Evolutionary conservation across 2,888 invertebrate genomes (phyloP).

Genomic region (Scaptodrosophila latifasciaeformis): DNA sequence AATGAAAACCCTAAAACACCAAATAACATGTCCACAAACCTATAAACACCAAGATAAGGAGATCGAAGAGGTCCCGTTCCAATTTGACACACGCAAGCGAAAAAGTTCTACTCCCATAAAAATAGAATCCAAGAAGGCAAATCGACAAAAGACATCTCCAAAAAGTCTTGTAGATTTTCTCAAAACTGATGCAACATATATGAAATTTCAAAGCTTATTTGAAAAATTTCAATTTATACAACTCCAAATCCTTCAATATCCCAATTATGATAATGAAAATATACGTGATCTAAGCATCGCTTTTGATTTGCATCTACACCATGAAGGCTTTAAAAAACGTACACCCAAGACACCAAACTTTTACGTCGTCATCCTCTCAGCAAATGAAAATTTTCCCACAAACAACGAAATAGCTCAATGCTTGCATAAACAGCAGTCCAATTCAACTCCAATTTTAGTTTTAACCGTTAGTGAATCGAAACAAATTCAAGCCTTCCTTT

Average conservation of each 20-base stretch:
- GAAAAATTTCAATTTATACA: constrained; percentile 64
- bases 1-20: constrained; percentile 45
- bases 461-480: constrained; percentile 73
- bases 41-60: neutral
- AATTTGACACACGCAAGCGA: constrained; percentile 49
- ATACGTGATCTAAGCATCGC: constrained; percentile 43
- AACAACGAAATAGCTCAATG: constrained; percentile 57
- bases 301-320: constrained; percentile 70
- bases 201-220: constrained; percentile 57
- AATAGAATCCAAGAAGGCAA: constrained; percentile 20
- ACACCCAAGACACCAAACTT: constrained; percentile 63
- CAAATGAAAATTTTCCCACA: constrained; percentile 59
- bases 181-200: constrained; percentile 53
- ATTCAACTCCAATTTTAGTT: constrained; percentile 62
- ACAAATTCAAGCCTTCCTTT: constrained; percentile 73
- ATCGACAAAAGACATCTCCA: neutral
- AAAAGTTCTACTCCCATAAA: constrained; percentile 14
- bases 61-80: constrained; percentile 14
- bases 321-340: constrained; percentile 64
- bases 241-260: constrained; percentile 25
- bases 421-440: constrained; percentile 49
- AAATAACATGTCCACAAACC: constrained; percentile 37
- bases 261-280: neutral
- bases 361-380: constrained; percentile 59
- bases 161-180: constrained; percentile 63